Conservation (phyloP, 2,888 invertebrate genomes). For the Meliscaeva auricollis region DNA sequence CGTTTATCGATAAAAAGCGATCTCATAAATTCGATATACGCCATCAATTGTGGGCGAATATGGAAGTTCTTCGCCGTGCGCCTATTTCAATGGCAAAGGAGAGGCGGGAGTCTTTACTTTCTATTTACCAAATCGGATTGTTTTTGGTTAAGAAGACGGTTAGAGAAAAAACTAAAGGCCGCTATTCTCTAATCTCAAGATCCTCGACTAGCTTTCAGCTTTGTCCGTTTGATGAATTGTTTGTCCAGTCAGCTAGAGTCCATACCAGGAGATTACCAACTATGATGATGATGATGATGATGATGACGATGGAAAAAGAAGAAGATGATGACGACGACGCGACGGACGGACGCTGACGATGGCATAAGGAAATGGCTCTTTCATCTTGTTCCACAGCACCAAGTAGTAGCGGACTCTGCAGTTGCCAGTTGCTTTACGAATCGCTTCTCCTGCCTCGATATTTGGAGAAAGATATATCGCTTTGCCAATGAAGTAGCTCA, state of each 20-base stretch:
- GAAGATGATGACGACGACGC: slow-evolving; percentile 24
- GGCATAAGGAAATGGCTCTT: slow-evolving; percentile 61
- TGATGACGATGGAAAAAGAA: slow-evolving; percentile 25
- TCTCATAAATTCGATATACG: slow-evolving; percentile 75
- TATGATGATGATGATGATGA: slow-evolving; percentile 20
- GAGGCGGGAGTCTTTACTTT: slow-evolving; percentile 48
- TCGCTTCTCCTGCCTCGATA: slow-evolving; percentile 44
- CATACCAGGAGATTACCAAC: slow-evolving; percentile 58
- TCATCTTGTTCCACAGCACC: slow-evolving; percentile 54
- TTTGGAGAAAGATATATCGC: slow-evolving; percentile 61
- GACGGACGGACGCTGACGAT: not conserved
- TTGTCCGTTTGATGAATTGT: slow-evolving; percentile 75
- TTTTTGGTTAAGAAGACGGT: slow-evolving; percentile 51
- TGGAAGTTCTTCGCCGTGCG: slow-evolving; percentile 54
- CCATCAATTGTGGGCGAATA: slow-evolving; percentile 75
- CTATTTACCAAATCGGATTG: slow-evolving; percentile 72
- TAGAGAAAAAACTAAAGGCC: slow-evolving; percentile 19
- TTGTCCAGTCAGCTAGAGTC: slow-evolving; percentile 63
- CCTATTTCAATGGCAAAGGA: not conserved
- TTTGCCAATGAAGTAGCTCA: slow-evolving; percentile 73
- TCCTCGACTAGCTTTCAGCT: slow-evolving; percentile 69
- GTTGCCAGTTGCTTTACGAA: slow-evolving; percentile 11
- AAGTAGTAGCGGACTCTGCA: not conserved
- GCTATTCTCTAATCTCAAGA: slow-evolving; percentile 66
- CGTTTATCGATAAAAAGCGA: slow-evolving; percentile 75